Evolutionary conservation across 2,113 vertebrate species (phyloP).

Genomic region (Sphaerodactylus townsendi): DNA sequence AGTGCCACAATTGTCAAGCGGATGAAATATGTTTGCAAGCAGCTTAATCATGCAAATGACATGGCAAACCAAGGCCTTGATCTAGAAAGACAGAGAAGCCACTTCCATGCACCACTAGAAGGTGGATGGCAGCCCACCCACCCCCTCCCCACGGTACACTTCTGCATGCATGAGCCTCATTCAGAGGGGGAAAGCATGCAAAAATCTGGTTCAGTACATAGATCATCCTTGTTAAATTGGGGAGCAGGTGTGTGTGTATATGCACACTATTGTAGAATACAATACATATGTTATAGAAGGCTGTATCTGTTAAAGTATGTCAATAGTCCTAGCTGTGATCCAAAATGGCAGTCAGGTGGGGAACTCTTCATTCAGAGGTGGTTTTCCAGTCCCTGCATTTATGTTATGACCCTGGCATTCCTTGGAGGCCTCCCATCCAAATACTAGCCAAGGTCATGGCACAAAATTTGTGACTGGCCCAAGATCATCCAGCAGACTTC

Average conservation of each 20-base stretch:
- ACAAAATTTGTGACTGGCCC: too few species aligned
- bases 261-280: background rate
- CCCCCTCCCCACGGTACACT: background rate
- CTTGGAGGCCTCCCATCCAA: too few species aligned
- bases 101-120: background rate
- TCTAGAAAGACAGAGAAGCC: background rate
- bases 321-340: background rate
- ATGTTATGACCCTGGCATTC: too few species aligned
- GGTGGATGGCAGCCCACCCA: background rate
- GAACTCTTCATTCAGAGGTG: background rate
- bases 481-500: too few species aligned
- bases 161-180: background rate
- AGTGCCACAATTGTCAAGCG: background rate
- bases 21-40: background rate
- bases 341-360: background rate
- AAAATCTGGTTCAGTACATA: background rate
- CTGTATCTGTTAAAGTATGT: background rate
- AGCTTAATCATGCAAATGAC: background rate
- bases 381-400: too few species aligned
- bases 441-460: too few species aligned
- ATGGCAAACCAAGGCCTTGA: background rate
- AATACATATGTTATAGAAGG: background rate
- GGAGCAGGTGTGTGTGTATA: background rate
- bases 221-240: background rate
- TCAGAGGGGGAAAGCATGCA: slow-evolving; percentile 2